Percentiles rank a stretch among this genome's conserved stretches.
Evolutionary conservation across 2,797 vertebrate genomes (phyloP).

Genomic region (Acanthurus tractus): DNA sequence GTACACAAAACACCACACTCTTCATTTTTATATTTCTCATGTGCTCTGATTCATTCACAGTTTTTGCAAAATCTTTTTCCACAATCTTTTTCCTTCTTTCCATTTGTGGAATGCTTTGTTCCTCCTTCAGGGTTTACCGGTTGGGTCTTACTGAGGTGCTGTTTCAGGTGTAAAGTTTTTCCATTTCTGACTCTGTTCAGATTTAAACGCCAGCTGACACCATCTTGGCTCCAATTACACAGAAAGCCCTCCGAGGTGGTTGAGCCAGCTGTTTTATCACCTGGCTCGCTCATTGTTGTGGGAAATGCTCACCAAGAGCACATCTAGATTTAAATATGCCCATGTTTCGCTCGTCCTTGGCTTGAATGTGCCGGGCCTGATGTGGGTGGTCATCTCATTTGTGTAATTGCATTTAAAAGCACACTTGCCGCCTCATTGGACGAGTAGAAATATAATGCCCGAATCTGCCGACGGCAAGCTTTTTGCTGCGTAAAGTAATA

Average conservation of each 20-base stretch:
- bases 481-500: slow-evolving; percentile 67
- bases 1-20: background rate
- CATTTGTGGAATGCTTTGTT: background rate
- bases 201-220: slow-evolving; percentile 22
- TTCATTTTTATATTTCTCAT: background rate
- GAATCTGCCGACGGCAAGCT: slow-evolving; percentile 54
- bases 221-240: slow-evolving; percentile 48
- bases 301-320: slow-evolving; percentile 40
- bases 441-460: slow-evolving; percentile 54
- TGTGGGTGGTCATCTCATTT: slow-evolving; percentile 67
- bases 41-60: background rate
- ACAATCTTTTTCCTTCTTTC: background rate
- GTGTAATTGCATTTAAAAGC: slow-evolving; percentile 77
- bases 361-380: slow-evolving; percentile 12
- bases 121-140: background rate
- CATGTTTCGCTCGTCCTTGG: slow-evolving; percentile 52
- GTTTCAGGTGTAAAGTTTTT: slow-evolving; percentile 46
- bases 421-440: slow-evolving; percentile 44
- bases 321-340: slow-evolving; percentile 56
- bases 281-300: slow-evolving; percentile 37
- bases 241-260: slow-evolving; percentile 30
- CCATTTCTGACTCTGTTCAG: slow-evolving; percentile 10
- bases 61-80: background rate
- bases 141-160: slow-evolving; percentile 22
- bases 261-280: slow-evolving; percentile 54